Evolutionary conservation across 2,113 vertebrate species (phyloP), one percentile per base, ranked within the genome.

Genomic region (Upupa epops): DNA sequence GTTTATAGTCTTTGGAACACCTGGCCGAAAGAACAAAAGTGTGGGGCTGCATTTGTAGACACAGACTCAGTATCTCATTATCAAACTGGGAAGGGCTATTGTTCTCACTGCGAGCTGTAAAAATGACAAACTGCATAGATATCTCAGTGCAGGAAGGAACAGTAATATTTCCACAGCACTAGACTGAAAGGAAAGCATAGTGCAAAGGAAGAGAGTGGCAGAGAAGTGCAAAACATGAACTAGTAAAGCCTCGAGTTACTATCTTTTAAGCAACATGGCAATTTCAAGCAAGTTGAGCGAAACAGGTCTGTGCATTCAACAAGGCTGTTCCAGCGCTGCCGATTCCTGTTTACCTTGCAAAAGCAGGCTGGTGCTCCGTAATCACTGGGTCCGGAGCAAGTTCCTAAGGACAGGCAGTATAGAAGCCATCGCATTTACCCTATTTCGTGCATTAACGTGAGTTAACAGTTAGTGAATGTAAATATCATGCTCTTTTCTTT

Each of bases 281-380:
- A 46, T 88, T 91, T 86, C 89, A 88, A 63, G 26, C 48, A 82
- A 90, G 59, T 56, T 95, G 86, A 93, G 86, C 0, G 4, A 84
- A 83, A 85, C 36, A 56, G 74, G 70, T 89, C 46, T 48, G 22
- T 95, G 45, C 79, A 82, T 94, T 95, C 89, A 92, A 86, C 76
- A 96, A 90, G 70, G 74, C 51, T 92, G 5, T 37, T 78, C 37
- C 49, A 58, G 58, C 0, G 1, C 29, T 88, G 48, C 34, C 4
- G 11, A 14, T 61, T 58, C 63, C 66, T 92, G 21, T 66, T 85
- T 70, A 55, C 75, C 72, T 69, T 42, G 69, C 58, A 59, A 87
- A 89, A 88, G 60, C 60, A 91, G 52, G 17, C 51, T 83, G 52
- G 9, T 81, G 66, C 65, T 82, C 59, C 0, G 0, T 48, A 32